Percentiles rank a stretch among this genome's conserved stretches.
Conservation (phyloP, 1,140 invertebrate species). For the Drosophila sechellia region DNA sequence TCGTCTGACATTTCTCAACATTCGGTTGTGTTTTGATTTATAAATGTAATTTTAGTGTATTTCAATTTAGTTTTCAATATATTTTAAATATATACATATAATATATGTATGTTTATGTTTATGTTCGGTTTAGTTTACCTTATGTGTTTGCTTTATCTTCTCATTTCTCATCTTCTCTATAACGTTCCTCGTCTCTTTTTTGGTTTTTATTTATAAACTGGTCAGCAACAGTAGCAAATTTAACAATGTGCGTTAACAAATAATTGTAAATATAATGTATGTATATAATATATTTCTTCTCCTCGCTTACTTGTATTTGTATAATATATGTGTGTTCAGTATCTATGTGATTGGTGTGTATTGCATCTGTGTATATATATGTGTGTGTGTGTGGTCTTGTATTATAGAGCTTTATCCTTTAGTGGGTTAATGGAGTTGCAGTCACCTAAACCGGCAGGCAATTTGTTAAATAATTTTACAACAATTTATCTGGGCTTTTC, state of each 20-base stretch:
- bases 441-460: slow-evolving; percentile 55
- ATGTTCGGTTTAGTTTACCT: slow-evolving; percentile 66
- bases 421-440: slow-evolving; percentile 27
- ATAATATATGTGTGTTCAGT: slow-evolving; percentile 30
- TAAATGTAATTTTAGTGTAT: slow-evolving; percentile 78
- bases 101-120: slow-evolving; percentile 76
- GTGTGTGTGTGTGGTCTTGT: slow-evolving; percentile 12
- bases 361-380: slow-evolving; percentile 9
- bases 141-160: slow-evolving; percentile 58
- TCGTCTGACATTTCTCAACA: slow-evolving; percentile 50
- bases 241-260: slow-evolving; percentile 85
- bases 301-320: slow-evolving; percentile 28
- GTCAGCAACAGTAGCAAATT: slow-evolving; percentile 85
- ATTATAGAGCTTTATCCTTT: slow-evolving; percentile 27
- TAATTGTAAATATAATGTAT: slow-evolving; percentile 84
- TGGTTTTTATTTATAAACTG: slow-evolving; percentile 80
- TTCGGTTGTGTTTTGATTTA: slow-evolving; percentile 68
- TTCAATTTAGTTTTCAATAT: slow-evolving; percentile 68
- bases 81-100: slow-evolving; percentile 82
- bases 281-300: slow-evolving; percentile 66
- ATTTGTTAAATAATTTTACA: slow-evolving; percentile 73
- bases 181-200: slow-evolving; percentile 24
- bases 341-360: slow-evolving; percentile 22
- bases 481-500: slow-evolving; percentile 59
- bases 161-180: slow-evolving; percentile 2